Percentiles rank a stretch among this genome's conserved stretches.
These are phyloP conservation scores for Drosophila lacertosa DNA, from an alignment of 1,140 invertebrate species.

Conservation along the genomic window DNA sequence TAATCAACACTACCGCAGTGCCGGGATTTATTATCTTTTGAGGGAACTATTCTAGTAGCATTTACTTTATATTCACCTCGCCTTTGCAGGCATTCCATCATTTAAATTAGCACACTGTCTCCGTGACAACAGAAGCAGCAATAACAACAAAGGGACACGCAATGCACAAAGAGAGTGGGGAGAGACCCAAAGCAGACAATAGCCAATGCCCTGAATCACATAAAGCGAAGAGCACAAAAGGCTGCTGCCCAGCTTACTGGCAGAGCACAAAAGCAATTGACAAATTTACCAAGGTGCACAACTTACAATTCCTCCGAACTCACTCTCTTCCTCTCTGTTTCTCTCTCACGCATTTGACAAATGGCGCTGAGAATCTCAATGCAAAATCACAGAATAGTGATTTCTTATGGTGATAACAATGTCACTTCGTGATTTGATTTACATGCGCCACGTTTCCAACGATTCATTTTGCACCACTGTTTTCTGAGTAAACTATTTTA, in stretches of 20 bases:
- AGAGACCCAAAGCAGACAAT: slow-evolving; percentile 62
- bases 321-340: neutral
- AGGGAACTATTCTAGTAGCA: slow-evolving; percentile 2
- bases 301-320: slow-evolving; percentile 1
- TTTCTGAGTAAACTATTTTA: neutral
- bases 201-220: slow-evolving; percentile 45
- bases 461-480: slow-evolving; percentile 1
- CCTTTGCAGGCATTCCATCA: slow-evolving; percentile 65
- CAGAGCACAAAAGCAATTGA: slow-evolving; percentile 67
- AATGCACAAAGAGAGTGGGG: slow-evolving; percentile 28
- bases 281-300: slow-evolving; percentile 69
- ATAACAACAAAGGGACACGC: slow-evolving; percentile 31
- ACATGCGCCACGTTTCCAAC: slow-evolving; percentile 29
- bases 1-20: slow-evolving; percentile 51
- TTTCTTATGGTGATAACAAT: slow-evolving; percentile 61
- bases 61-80: slow-evolving; percentile 1
- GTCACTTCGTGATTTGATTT: slow-evolving; percentile 64
- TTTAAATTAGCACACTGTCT: slow-evolving; percentile 73
- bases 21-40: slow-evolving; percentile 10
- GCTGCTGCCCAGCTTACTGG: slow-evolving; percentile 26
- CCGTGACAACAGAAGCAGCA: slow-evolving; percentile 50
- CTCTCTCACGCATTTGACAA: slow-evolving; percentile 58
- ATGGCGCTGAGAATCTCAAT: slow-evolving; percentile 49
- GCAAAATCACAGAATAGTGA: slow-evolving; percentile 65
- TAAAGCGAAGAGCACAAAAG: slow-evolving; percentile 59